Evolutionary conservation across 2,888 invertebrate species (phyloP), one percentile per base, ranked within the genome.

Genomic region (Coelogynopora nodosa): DNA sequence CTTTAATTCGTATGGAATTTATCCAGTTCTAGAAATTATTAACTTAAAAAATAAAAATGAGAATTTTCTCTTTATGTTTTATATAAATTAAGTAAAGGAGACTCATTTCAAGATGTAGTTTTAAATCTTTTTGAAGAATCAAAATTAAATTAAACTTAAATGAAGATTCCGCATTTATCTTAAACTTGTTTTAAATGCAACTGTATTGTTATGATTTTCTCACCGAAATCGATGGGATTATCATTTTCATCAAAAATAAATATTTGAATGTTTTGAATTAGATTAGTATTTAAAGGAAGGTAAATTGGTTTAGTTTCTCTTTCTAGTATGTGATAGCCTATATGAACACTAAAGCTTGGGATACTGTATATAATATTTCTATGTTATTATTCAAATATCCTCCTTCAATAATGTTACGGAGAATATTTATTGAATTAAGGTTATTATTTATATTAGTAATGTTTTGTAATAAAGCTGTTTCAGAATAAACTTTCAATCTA

Each of bases 171-270:
- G n/a, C n/a, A 13, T 83, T 83, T 83, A 13, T 83, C n/a, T 83
- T 84, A 87, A 26, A 85, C 30, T 86, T 88, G 87, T 85, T 87
- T 87, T 2, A 88, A 67, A 86, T 88, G 87, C 87, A 88, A 88
- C 84, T 86, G 86, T 30, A 88, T 82, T n/a, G 84, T 31, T 23
- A 88, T 23, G 0, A 5, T 31, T 85, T 88, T 87, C 0, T 86
- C 85, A 80, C 87, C 29, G 26, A 87, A 67, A 85, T 88, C 85
- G 31, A 87, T 31, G 29, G 29, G 23, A 0, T n/a, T 67, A 0
- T 84, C 84, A 84, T 88, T 84, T 84, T 88, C 87, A 87, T 88
- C 87, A 23, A 86, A 88, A 80, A 84, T 27, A n/a, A 31, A 28
- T 30, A 82, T 29, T 74, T 67, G 82, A 31, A 87, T n/a, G 67